Percentiles rank a stretch among this genome's conserved stretches.
phyloP scores from a whole-genome alignment of 2,113 vertebrate genomes.

The Heloderma charlesbogerti region DNA sequence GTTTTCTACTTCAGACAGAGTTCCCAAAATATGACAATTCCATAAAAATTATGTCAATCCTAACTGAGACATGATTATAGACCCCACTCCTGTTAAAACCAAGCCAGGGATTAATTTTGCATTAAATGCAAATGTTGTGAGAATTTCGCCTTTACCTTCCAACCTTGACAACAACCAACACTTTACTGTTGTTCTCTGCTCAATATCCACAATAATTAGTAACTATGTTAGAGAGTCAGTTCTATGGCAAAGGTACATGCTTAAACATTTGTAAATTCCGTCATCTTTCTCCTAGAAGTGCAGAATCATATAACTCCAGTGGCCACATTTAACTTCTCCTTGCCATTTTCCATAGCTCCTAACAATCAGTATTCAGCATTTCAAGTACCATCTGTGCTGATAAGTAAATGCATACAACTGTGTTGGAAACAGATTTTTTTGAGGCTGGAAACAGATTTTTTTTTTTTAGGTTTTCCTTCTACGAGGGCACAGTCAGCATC shows the following conservation, averaged over 20 bases:
- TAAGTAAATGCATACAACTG: conserved; percentile 75
- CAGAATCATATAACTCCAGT: conserved; percentile 33
- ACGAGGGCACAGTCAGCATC: conserved; percentile 50
- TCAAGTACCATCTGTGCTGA: conserved; percentile 73
- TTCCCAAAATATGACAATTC: not conserved
- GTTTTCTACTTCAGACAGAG: not conserved
- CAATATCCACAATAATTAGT: not conserved
- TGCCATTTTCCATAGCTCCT: conserved; percentile 62
- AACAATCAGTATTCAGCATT: conserved; percentile 73
- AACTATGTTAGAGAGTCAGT: not conserved
- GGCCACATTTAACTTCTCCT: conserved; percentile 38
- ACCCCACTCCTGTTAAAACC: not conserved
- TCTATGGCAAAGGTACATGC: conserved; percentile 14
- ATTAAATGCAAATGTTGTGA: not conserved
- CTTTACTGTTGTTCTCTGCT: not conserved
- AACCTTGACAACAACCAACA: not conserved
- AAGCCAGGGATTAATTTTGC: not conserved
- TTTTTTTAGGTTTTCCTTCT: conserved; percentile 68
- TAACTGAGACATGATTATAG: not conserved
- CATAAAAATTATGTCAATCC: not conserved
- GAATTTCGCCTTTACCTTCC: not conserved
- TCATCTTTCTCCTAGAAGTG: conserved; percentile 31
- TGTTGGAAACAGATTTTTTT: conserved; percentile 70
- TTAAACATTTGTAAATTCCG: conserved; percentile 43
- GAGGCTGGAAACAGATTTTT: conserved; percentile 58